Conservation (phyloP, 2,888 invertebrate species). For the Formica aserva region DNA sequence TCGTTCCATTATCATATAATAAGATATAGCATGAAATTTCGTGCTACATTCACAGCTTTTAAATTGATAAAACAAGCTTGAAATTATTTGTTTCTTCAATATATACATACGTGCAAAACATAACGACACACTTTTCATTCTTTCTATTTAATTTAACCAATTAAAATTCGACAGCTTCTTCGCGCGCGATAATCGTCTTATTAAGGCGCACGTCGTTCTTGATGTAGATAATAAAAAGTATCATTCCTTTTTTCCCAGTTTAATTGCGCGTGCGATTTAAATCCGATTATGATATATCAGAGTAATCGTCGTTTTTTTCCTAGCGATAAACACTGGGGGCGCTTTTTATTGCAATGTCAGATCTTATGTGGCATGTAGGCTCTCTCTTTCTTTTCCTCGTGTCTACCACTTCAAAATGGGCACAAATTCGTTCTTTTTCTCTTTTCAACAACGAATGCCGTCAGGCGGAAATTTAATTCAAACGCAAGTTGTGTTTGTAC, state of each 20-base stretch:
- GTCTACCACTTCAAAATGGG: not conserved
- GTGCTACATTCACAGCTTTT: too few species aligned
- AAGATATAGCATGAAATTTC: not conserved
- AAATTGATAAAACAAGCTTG: not conserved
- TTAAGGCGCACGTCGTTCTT: not conserved
- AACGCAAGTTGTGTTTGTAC: slow-evolving; percentile 32
- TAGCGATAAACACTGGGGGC: slow-evolving; percentile 13
- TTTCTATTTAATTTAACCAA: not conserved
- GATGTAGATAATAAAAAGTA: slow-evolving; percentile 57
- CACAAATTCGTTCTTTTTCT: slow-evolving; percentile 11
- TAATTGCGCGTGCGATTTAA: slow-evolving; percentile 68
- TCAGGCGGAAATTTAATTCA: slow-evolving; percentile 49
- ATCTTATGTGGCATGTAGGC: not conserved
- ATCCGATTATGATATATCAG: slow-evolving; percentile 56
- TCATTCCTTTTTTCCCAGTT: slow-evolving; percentile 58
- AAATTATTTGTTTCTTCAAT: not conserved
- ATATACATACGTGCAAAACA: not conserved
- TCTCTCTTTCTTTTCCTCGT: not conserved
- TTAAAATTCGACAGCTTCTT: slow-evolving; percentile 2
- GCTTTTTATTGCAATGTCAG: slow-evolving; percentile 47
- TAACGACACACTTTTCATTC: not conserved
- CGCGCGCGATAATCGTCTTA: not conserved
- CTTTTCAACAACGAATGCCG: slow-evolving; percentile 15
- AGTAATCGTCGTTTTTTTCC: slow-evolving; percentile 38
- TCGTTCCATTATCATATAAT: not conserved